phyloP scores from a whole-genome alignment of 2,113 vertebrate genomes.

The Coracopsis vasa region DNA sequence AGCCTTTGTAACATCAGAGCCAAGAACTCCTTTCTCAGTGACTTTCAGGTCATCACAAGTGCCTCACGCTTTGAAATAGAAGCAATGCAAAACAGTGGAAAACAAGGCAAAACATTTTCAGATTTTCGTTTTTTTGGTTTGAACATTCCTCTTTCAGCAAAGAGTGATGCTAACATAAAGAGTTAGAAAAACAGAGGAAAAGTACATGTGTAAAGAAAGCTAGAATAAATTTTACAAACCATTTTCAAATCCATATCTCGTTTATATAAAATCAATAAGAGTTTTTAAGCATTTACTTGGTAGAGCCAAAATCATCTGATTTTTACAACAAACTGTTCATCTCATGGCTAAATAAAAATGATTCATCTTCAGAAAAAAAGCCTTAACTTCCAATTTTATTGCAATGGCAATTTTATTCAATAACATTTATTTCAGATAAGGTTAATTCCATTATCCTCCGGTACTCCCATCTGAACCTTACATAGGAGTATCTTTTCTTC shows the following conservation, averaged over 20 bases:
- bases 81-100: not conserved
- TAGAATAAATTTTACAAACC: not conserved
- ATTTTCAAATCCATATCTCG: not conserved
- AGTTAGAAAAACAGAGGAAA: not conserved
- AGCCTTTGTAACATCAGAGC: not conserved
- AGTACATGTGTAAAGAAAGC: not conserved
- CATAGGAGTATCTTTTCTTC: not conserved
- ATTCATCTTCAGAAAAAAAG: not conserved
- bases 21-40: not conserved
- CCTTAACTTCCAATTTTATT: not conserved
- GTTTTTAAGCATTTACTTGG: not conserved
- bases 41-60: not conserved
- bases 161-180: not conserved
- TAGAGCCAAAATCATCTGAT: not conserved
- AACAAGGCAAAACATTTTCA: not conserved
- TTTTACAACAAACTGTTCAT: not conserved
- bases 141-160: not conserved
- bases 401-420: not conserved
- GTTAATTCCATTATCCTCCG: not conserved
- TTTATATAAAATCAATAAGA: not conserved
- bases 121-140: not conserved
- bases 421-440: not conserved
- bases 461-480: not conserved
- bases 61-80: not conserved
- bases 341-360: not conserved